Percentiles rank a stretch among this genome's conserved stretches.
phyloP scores from a whole-genome alignment of 1,140 invertebrate genomes.

The Kradibia gibbosae region DNA sequence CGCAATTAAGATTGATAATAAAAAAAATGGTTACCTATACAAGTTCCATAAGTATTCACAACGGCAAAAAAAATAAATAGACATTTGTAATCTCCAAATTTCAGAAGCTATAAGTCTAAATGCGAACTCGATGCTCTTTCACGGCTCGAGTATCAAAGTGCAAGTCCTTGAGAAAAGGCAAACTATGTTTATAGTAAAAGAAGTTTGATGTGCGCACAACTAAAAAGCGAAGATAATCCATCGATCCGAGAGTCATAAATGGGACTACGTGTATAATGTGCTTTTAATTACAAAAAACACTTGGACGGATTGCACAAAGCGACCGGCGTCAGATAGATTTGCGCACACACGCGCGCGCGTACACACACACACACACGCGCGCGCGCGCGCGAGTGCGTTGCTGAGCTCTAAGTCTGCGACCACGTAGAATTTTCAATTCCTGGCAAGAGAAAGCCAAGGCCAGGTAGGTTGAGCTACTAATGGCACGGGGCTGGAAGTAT shows the following conservation, averaged over 20 bases:
- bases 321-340: not conserved
- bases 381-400: no score
- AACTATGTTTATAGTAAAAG: no score
- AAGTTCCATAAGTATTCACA: no score
- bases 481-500: constrained; percentile 26
- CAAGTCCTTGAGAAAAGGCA: not conserved
- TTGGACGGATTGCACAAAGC: not conserved
- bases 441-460: constrained; percentile 42
- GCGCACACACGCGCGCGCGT: not conserved
- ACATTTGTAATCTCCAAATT: not conserved
- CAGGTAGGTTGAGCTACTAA: constrained; percentile 20
- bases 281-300: constrained; percentile 39
- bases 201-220: no score
- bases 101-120: not conserved
- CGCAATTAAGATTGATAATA: no score
- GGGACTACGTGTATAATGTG: constrained; percentile 1
- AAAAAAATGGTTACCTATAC: no score
- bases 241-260: constrained; percentile 4
- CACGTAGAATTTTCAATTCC: constrained; percentile 49
- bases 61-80: no score
- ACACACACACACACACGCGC: no score
- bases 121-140: not conserved
- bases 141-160: not conserved
- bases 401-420: constrained; percentile 12
- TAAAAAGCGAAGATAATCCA: not conserved